Evolutionary conservation across 2,888 invertebrate genomes (phyloP).

Genomic region (Osedax fenrisi): DNA sequence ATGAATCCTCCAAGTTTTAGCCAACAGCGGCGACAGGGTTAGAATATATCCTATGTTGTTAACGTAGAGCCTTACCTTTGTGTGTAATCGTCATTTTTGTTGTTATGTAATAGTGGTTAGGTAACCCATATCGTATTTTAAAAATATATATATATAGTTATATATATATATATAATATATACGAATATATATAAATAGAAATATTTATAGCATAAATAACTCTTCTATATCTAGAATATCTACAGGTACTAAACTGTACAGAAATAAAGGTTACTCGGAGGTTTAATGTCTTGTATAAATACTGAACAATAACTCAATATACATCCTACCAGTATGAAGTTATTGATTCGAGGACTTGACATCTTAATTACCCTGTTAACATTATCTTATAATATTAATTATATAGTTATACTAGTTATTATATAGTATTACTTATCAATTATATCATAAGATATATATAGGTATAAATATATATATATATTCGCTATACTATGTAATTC

Average conservation of each 20-base stretch:
- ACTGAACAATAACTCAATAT: slow-evolving; percentile 39
- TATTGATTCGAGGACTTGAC: slow-evolving; percentile 43
- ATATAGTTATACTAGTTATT: no score
- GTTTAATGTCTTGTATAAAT: slow-evolving; percentile 25
- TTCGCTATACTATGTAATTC: no score
- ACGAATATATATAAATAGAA: not conserved
- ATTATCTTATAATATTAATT: no score
- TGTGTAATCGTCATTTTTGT: not conserved
- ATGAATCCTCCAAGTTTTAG: not conserved
- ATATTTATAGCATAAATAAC: not conserved
- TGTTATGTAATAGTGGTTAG: not conserved
- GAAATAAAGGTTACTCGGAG: not conserved
- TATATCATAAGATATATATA: no score
- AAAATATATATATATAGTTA: not conserved
- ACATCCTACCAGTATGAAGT: slow-evolving; percentile 41
- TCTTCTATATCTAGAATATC: not conserved
- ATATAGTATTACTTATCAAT: no score
- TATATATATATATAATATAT: not conserved
- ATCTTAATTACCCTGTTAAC: slow-evolving; percentile 41
- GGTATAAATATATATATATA: no score
- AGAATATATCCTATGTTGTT: not conserved
- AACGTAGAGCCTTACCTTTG: not conserved
- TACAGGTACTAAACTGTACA: slow-evolving; percentile 21
- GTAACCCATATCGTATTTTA: not conserved
- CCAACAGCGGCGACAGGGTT: not conserved